A percentile compares a stretch with the other conserved stretches of the same genome.
These are phyloP conservation scores for Gandaritis pyraliata DNA, from an alignment of 2,888 invertebrate species.

Conservation along the genomic window DNA sequence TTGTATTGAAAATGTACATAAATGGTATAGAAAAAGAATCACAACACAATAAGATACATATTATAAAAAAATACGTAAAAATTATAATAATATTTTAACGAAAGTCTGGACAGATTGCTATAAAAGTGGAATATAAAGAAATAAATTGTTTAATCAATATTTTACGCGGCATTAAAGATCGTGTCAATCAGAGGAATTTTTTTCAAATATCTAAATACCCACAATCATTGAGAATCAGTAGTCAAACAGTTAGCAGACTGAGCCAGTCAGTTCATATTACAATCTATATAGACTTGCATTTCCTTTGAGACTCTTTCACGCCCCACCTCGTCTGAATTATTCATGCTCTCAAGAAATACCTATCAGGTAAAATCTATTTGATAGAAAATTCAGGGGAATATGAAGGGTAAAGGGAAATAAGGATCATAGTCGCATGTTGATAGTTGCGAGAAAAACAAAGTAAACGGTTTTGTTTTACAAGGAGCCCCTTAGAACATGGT, in stretches of 20 bases:
- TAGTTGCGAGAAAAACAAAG: too few relatives aligned
- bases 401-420: constrained; percentile 38
- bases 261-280: constrained; percentile 64
- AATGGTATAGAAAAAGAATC: neutral
- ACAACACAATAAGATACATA: neutral
- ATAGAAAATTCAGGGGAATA: constrained; percentile 54
- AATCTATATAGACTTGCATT: constrained; percentile 68
- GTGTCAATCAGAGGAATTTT: neutral
- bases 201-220: neutral
- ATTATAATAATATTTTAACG: too few relatives aligned
- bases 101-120: too few relatives aligned
- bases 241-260: constrained; percentile 45
- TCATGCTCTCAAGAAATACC: constrained; percentile 72
- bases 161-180: too few relatives aligned
- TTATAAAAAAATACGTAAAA: neutral
- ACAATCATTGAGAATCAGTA: neutral
- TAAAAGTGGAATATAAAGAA: too few relatives aligned
- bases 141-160: too few relatives aligned
- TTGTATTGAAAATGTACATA: neutral
- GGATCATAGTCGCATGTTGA: too few relatives aligned
- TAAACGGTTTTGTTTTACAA: too few relatives aligned
- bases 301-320: constrained; percentile 76
- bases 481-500: too few relatives aligned
- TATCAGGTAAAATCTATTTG: constrained; percentile 59
- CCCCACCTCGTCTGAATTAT: constrained; percentile 73